Evolutionary conservation across 2,797 vertebrate species (phyloP).

Genomic region (Spatula versicolor): DNA sequence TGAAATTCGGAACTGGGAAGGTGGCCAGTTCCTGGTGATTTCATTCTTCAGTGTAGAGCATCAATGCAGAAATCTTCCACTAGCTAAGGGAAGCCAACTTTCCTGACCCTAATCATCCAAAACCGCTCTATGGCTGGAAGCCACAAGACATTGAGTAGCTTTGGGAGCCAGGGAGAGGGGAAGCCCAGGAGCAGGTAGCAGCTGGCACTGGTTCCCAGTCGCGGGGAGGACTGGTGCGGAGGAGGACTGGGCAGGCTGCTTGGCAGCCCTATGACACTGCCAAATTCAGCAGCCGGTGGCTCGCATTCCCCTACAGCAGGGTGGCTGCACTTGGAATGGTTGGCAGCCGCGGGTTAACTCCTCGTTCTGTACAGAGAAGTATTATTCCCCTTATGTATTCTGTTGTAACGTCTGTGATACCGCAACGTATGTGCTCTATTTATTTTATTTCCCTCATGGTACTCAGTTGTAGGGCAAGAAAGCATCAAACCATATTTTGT

Average conservation of each 20-base stretch:
- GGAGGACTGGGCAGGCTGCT: conserved; percentile 10
- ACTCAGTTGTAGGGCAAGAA: not conserved
- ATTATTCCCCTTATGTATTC: not conserved
- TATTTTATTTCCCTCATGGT: not conserved
- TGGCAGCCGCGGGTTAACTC: not conserved
- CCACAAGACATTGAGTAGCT: not conserved
- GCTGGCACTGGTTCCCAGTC: not conserved
- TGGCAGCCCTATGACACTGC: not conserved
- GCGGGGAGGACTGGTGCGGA: not conserved
- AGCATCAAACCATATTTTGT: not conserved
- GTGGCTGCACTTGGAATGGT: not conserved
- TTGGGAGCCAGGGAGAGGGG: not conserved
- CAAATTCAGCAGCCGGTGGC: not conserved
- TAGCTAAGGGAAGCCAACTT: conserved; percentile 29
- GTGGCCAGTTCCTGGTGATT: conserved; percentile 55
- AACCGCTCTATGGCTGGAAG: not conserved
- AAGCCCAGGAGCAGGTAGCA: not conserved
- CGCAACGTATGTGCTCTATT: not conserved
- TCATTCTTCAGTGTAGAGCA: conserved; percentile 25
- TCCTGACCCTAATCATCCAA: conserved; percentile 34
- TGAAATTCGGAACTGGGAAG: conserved; percentile 62
- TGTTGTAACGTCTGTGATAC: not conserved
- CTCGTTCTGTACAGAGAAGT: not conserved
- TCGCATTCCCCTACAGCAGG: not conserved
- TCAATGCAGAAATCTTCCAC: not conserved